Evolutionary conservation across 2,113 vertebrate species (phyloP), one percentile per base, ranked within the genome.

Genomic region (Ptyas mucosa): DNA sequence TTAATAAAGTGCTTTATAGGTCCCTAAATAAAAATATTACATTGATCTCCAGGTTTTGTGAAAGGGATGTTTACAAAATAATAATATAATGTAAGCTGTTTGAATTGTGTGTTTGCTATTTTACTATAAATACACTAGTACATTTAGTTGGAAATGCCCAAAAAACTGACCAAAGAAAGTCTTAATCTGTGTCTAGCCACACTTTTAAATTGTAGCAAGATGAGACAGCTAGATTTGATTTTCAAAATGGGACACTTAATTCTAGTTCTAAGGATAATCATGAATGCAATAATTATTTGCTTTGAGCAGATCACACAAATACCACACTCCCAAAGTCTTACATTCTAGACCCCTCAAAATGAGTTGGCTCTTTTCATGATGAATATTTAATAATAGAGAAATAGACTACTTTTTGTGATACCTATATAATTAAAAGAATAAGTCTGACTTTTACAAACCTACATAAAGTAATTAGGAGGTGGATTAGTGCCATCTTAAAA

Each of bases 401-500:
- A 90, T 69, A 69, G 64, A 34, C 64, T 34, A 57, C 26, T 93
- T 90, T 90, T 91, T 94, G 94, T 29, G 91, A 15, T 93, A 92
- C 0, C 29, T 81, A 92, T 88, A 64, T 64, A 96, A 94, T 18
- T 93, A 91, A 93, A 90, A 91, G 20, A 21, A 21, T 9, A 57
- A 49, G 61, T 57, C 18, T 87, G n/a, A 92, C 87, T 93, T 85
- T 90, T 86, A 89, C 1, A 92, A 51, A 89, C 94, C 14, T 85
- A 90, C 69, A 0, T 87, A 85, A 89, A 94, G 93, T 24, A 92
- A 69, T 39, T 0, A 91, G 91, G 46, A n/a, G 15, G 23, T 92
- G 86, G n/a, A 52, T 61, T 87, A 51, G 3, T 85, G 86, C 85
- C 29, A 94, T 53, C 51, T 87, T 93, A 86, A 94, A 96, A 94